Conservation (phyloP, 2,797 vertebrate genomes). For the Poeciliopsis paucimaculata region DNA sequence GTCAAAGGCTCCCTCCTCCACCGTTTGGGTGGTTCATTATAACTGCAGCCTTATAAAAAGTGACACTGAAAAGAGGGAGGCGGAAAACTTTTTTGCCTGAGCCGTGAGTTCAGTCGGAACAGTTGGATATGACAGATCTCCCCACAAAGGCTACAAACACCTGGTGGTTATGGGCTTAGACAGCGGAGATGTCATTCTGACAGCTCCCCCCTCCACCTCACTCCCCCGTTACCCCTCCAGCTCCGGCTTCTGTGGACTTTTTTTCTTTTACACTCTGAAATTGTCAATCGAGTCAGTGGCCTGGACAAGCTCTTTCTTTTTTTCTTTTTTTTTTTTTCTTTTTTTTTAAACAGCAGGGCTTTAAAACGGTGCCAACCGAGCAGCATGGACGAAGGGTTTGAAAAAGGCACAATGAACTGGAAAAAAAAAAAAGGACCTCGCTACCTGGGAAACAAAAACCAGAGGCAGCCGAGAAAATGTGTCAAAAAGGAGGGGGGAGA, state of each 20-base stretch:
- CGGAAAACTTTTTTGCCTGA: slow-evolving; percentile 21
- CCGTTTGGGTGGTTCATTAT: slow-evolving; percentile 47
- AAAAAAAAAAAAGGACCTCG: slow-evolving; percentile 52
- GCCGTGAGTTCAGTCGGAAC: slow-evolving; percentile 48
- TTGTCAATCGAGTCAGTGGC: slow-evolving; percentile 84
- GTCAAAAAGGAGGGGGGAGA: slow-evolving; percentile 19
- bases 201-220: slow-evolving; percentile 29
- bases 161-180: slow-evolving; percentile 68
- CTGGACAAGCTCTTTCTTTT: slow-evolving; percentile 80
- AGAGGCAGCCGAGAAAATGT: slow-evolving; percentile 78
- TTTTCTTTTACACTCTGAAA: slow-evolving; percentile 69
- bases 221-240: slow-evolving; percentile 56
- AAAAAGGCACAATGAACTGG: slow-evolving; percentile 77
- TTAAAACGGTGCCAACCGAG: slow-evolving; percentile 83
- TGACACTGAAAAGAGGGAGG: slow-evolving; percentile 53
- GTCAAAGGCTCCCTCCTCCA: slow-evolving; percentile 24
- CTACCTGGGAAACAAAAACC: slow-evolving; percentile 82
- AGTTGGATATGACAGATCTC: slow-evolving; percentile 61
- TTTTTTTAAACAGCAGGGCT: slow-evolving; percentile 57
- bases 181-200: slow-evolving; percentile 73
- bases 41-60: slow-evolving; percentile 57
- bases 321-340: no score
- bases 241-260: slow-evolving; percentile 75
- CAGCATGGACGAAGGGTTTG: slow-evolving; percentile 71
- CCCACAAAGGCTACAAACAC: slow-evolving; percentile 67